Conservation (phyloP, 2,797 vertebrate genomes). For the Sylvia borin region DNA sequence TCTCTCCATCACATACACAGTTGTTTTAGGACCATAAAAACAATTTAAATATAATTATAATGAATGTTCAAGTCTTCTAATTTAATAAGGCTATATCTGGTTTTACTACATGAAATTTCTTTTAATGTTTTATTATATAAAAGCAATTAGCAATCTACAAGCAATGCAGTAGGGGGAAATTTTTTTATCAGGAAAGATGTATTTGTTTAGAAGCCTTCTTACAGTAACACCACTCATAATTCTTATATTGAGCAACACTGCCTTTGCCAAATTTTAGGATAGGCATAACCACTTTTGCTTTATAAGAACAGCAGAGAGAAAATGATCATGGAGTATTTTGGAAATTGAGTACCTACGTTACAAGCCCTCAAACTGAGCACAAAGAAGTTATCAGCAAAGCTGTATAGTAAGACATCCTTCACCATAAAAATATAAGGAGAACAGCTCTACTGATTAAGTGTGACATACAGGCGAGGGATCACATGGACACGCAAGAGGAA, state of each 20-base stretch:
- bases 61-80: slow-evolving; percentile 10
- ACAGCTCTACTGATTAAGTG: not conserved
- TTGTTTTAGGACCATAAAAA: slow-evolving; percentile 13
- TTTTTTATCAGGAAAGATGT: not conserved
- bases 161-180: not conserved
- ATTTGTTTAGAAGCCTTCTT: not conserved
- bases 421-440: not conserved
- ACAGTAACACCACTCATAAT: not conserved
- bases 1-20: not conserved
- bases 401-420: not conserved
- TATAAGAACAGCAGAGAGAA: not conserved
- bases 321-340: not conserved
- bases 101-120: slow-evolving; percentile 15
- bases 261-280: not conserved
- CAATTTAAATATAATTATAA: slow-evolving; percentile 16
- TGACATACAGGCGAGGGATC: fast-evolving
- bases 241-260: not conserved
- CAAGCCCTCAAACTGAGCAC: not conserved
- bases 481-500: not conserved
- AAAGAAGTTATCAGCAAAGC: not conserved
- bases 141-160: slow-evolving; percentile 22
- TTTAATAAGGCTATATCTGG: slow-evolving; percentile 22
- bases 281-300: not conserved
- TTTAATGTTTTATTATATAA: slow-evolving; percentile 17
- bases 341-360: not conserved